Evolutionary conservation across 30 jellyfish, hydroid and myxozoan species (phyloP).

Genomic region (Aurelia aurita): DNA sequence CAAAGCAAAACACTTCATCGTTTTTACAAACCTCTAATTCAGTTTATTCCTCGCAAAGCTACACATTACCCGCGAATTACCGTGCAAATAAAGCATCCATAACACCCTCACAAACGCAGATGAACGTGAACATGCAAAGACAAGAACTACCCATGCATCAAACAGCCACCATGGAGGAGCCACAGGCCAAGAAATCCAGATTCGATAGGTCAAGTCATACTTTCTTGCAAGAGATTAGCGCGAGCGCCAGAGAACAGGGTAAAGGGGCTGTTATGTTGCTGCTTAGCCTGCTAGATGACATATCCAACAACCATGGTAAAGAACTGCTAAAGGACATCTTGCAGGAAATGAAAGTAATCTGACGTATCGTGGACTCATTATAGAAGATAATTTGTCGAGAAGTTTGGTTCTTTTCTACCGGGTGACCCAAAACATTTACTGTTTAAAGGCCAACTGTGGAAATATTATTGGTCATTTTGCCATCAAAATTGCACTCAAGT

Average conservation of each 20-base stretch:
- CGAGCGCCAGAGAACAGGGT: constrained; percentile 75
- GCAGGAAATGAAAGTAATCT: constrained; percentile 64
- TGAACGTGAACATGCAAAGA: neutral
- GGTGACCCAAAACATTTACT: no score
- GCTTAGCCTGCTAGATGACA: constrained; percentile 48
- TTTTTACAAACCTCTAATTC: no score
- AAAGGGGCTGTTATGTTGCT: constrained; percentile 71
- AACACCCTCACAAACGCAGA: neutral
- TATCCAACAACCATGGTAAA: constrained; percentile 52
- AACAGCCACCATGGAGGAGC: constrained; percentile 6
- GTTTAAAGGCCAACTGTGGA: no score
- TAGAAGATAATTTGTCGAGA: no score
- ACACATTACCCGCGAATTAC: neutral
- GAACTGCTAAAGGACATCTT: constrained; percentile 56
- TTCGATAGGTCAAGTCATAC: constrained; percentile 51
- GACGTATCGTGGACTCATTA: neutral
- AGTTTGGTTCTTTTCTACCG: no score
- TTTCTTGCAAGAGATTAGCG: constrained; percentile 57
- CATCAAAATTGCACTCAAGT: no score
- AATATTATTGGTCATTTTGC: no score
- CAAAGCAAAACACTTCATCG: no score
- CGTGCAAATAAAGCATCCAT: neutral
- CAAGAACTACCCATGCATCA: neutral
- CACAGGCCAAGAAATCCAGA: constrained; percentile 40
- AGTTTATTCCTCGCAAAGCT: neutral